Conservation (phyloP, 2,113 vertebrate species). For the Cynopterus brachyotis region DNA sequence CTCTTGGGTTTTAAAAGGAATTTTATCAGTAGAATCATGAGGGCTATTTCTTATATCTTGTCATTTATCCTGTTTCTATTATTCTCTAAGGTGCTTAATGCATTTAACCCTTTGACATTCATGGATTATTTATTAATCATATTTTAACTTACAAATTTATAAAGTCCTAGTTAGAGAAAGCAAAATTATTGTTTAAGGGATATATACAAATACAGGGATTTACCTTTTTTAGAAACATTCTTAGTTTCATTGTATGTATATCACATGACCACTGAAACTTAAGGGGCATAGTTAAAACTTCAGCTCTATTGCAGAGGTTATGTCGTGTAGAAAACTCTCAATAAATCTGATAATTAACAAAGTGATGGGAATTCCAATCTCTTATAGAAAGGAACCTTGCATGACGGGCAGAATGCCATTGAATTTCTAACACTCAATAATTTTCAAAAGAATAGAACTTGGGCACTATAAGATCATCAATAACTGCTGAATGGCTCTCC, state of each 20-base stretch:
- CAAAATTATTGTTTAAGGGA: neutral
- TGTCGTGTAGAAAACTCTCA: neutral
- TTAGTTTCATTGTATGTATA: neutral
- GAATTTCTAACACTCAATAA: neutral
- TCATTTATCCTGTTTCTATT: constrained; percentile 4
- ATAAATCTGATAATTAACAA: neutral
- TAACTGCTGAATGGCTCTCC: neutral
- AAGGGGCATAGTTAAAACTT: neutral
- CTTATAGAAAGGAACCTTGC: neutral
- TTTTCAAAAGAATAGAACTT: neutral
- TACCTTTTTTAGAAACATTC: neutral
- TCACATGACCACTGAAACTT: neutral
- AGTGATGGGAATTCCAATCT: neutral
- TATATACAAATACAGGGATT: neutral
- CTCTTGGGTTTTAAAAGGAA: constrained; percentile 37
- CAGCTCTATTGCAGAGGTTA: neutral
- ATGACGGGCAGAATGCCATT: neutral
- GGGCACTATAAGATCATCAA: neutral
- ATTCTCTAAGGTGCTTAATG: neutral
- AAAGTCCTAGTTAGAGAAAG: neutral
- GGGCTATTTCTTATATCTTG: constrained; percentile 18
- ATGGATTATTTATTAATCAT: constrained; percentile 58
- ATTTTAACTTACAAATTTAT: neutral
- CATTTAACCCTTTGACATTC: constrained; percentile 15
- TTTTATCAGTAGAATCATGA: constrained; percentile 34